Percentiles rank a stretch among this genome's conserved stretches.
Evolutionary conservation across 2,113 vertebrate genomes (phyloP).

Genomic region (Trachemys scripta): DNA sequence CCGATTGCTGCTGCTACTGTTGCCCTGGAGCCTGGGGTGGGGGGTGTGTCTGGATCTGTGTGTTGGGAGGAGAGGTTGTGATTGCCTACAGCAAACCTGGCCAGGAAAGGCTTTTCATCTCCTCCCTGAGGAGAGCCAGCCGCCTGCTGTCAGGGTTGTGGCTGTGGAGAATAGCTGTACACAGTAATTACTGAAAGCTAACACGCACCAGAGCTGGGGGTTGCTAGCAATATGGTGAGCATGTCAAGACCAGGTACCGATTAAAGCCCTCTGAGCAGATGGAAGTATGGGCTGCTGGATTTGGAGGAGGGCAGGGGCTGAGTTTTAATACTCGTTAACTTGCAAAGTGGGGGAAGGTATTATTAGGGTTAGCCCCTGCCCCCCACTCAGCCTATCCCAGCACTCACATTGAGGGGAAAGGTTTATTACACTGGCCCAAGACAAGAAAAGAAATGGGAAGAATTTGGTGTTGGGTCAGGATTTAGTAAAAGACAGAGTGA

Average conservation of each 20-base stretch:
- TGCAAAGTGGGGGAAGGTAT: not conserved
- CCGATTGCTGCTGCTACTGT: not conserved
- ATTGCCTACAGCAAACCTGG: conserved; percentile 7
- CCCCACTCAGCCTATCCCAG: not conserved
- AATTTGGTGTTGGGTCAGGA: accelerated
- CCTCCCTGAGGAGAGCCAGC: conserved; percentile 2
- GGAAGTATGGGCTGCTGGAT: conserved; percentile 10
- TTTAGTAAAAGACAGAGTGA: not conserved
- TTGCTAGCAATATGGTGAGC: conserved; percentile 6
- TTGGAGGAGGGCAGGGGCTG: not conserved
- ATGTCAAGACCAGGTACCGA: not conserved
- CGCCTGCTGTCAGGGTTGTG: conserved; percentile 54
- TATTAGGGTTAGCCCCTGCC: too few relatives aligned
- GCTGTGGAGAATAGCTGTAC: conserved; percentile 41
- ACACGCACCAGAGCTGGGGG: not conserved
- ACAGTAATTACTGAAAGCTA: not conserved
- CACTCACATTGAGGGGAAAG: accelerated
- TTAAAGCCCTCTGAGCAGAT: conserved; percentile 40
- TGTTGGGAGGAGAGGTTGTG: not conserved
- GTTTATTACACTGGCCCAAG: accelerated
- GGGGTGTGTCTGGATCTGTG: not conserved
- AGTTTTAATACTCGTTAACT: not conserved
- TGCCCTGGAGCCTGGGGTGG: not conserved
- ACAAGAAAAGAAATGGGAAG: not conserved
- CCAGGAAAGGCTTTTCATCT: not conserved